phyloP scores from a whole-genome alignment of 2,888 invertebrate species.

The Lasiommata megera region DNA sequence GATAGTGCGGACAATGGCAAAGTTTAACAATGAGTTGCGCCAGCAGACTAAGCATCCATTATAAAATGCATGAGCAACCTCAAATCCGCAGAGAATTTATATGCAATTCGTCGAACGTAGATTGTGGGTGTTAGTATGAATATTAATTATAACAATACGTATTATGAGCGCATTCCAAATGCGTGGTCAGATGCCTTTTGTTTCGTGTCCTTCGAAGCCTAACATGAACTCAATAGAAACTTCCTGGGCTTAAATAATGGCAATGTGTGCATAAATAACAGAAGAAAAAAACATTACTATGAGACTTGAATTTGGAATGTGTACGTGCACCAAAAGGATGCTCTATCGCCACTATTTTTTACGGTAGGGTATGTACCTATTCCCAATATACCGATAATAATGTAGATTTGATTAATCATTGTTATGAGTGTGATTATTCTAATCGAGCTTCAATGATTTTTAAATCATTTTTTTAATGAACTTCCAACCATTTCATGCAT shows the following conservation, averaged over 20 bases:
- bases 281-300: slow-evolving; percentile 11
- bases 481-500: too few species aligned
- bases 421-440: too few species aligned
- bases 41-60: slow-evolving; percentile 41
- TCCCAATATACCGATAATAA: too few species aligned
- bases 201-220: slow-evolving; percentile 46
- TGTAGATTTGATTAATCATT: too few species aligned
- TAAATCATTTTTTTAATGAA: too few species aligned
- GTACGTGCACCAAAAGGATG: background rate
- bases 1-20: slow-evolving; percentile 30
- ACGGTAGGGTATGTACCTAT: background rate
- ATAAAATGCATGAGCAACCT: slow-evolving; percentile 60
- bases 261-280: slow-evolving; percentile 7
- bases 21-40: slow-evolving; percentile 57
- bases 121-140: slow-evolving; percentile 59
- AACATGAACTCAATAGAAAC: slow-evolving; percentile 34
- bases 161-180: slow-evolving; percentile 38
- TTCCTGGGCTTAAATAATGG: slow-evolving; percentile 23
- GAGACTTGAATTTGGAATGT: slow-evolving; percentile 4
- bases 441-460: too few species aligned
- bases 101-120: slow-evolving; percentile 61
- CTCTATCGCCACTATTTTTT: background rate
- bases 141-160: slow-evolving; percentile 48
- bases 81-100: slow-evolving; percentile 61
- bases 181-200: slow-evolving; percentile 52